phyloP scores from a whole-genome alignment of 2,113 vertebrate genomes.

The Gracilinanus agilis region DNA sequence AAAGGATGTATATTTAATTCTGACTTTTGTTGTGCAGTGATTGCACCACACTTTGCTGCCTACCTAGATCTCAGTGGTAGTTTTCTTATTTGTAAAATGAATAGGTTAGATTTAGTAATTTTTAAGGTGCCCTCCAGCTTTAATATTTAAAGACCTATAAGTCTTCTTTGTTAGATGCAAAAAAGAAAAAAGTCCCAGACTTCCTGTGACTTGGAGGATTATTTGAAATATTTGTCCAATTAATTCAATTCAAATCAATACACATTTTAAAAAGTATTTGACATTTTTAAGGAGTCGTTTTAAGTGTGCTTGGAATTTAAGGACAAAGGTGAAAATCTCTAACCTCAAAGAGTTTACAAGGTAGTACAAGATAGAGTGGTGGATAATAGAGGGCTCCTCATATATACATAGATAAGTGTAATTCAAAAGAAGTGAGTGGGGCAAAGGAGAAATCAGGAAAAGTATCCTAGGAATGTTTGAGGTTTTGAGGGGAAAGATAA shows the following conservation, averaged over 20 bases:
- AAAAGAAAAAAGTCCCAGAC: not conserved
- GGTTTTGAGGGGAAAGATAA: not conserved
- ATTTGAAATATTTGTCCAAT: not conserved
- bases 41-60: too few species aligned
- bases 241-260: not conserved
- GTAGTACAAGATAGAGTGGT: not conserved
- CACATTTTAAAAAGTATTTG: not conserved
- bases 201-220: not conserved
- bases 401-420: not conserved
- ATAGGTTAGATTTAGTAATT: not conserved
- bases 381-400: not conserved
- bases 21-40: too few species aligned
- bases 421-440: not conserved
- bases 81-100: not conserved
- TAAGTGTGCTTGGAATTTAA: not conserved
- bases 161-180: not conserved
- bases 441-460: not conserved
- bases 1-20: not conserved
- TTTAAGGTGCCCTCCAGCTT: not conserved
- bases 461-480: not conserved
- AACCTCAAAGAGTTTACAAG: slow-evolving; percentile 21
- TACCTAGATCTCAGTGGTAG: not conserved
- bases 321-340: slow-evolving; percentile 13
- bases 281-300: not conserved
- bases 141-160: not conserved